phyloP scores from a whole-genome alignment of 1,140 invertebrate genomes.

The Tetraneura akinire region DNA sequence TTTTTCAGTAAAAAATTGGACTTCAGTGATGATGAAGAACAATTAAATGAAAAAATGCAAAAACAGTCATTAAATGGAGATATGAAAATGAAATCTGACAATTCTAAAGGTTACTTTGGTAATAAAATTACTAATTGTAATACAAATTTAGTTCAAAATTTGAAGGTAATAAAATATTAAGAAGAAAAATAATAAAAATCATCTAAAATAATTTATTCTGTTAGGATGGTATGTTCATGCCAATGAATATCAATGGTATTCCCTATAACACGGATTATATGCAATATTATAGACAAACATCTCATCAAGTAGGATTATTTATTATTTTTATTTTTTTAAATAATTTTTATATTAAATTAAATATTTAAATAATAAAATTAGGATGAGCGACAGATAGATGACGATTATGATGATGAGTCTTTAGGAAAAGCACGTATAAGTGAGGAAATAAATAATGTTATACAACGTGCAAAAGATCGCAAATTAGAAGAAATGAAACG shows the following conservation, averaged over 20 bases:
- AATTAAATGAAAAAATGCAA: slow-evolving; percentile 56
- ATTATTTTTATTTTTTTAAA: not conserved
- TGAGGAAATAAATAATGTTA: slow-evolving; percentile 70
- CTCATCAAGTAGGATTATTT: slow-evolving; percentile 40
- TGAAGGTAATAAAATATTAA: slow-evolving; percentile 12
- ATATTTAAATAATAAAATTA: slow-evolving; percentile 5
- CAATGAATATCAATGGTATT: slow-evolving; percentile 22
- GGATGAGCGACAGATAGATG: slow-evolving; percentile 57
- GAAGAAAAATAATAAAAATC: no score
- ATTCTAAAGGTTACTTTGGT: not conserved
- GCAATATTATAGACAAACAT: slow-evolving; percentile 7
- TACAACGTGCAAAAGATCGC: slow-evolving; percentile 74
- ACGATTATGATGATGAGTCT: slow-evolving; percentile 76
- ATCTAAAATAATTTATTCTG: not conserved
- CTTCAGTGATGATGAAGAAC: slow-evolving; percentile 88
- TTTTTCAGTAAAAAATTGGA: slow-evolving; percentile 80
- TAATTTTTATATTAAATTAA: slow-evolving; percentile 3
- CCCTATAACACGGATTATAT: slow-evolving; percentile 28
- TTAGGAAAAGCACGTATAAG: slow-evolving; percentile 69
- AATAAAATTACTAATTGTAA: slow-evolving; percentile 10
- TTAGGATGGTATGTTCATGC: slow-evolving; percentile 12
- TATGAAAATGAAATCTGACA: slow-evolving; percentile 27
- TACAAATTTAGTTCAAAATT: slow-evolving; percentile 12
- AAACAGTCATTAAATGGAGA: slow-evolving; percentile 41
- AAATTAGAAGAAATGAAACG: slow-evolving; percentile 82